These are phyloP conservation scores for Borostomias antarcticus DNA, from an alignment of 2,797 vertebrate species.

Conservation along the genomic window DNA sequence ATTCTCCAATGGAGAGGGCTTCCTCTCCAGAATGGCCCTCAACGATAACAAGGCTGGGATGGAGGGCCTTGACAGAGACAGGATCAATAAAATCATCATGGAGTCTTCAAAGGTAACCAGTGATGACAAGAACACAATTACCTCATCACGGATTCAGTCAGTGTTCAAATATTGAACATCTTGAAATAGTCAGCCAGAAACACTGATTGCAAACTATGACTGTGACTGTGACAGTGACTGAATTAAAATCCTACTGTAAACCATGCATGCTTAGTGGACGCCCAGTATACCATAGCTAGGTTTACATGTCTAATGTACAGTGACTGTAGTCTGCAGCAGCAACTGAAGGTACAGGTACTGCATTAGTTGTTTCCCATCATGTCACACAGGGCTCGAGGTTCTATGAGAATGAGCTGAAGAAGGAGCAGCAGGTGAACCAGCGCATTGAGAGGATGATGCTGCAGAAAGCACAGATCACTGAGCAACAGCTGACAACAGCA, in stretches of 20 bases:
- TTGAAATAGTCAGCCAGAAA: too few species aligned
- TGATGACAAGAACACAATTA: background rate
- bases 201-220: too few species aligned
- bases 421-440: conserved; percentile 81
- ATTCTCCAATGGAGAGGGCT: conserved; percentile 56
- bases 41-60: conserved; percentile 99
- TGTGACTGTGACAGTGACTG: too few species aligned
- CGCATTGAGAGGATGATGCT: conserved; percentile 81
- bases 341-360: background rate
- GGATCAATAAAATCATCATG: conserved; percentile 98
- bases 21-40: conserved; percentile 91
- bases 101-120: conserved; percentile 88
- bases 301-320: too few species aligned
- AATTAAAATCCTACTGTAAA: too few species aligned
- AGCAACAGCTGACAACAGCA: conserved; percentile 74
- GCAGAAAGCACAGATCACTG: conserved; percentile 75
- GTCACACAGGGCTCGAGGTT: conserved; percentile 76
- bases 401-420: conserved; percentile 83
- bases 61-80: conserved; percentile 95
- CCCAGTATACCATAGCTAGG: too few species aligned
- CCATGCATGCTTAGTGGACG: too few species aligned
- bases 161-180: too few species aligned
- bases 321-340: too few species aligned
- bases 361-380: background rate
- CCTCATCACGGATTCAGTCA: too few species aligned